phyloP scores from a whole-genome alignment of 2,797 vertebrate genomes.

The Halcyon leucocephala region DNA sequence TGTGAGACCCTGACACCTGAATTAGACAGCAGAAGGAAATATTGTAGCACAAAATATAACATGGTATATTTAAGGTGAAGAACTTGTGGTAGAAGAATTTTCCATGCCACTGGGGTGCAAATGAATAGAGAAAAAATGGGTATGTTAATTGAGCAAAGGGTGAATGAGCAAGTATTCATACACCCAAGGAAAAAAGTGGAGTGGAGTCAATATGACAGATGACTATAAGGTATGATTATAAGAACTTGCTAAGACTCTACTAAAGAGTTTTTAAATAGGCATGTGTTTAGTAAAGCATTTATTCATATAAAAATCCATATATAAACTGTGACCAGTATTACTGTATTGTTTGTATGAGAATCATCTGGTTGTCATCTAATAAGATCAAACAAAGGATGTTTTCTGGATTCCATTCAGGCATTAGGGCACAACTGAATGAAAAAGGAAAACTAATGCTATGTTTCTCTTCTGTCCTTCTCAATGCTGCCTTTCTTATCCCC shows the following conservation, averaged over 20 bases:
- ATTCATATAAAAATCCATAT: background rate
- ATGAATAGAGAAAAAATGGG: background rate
- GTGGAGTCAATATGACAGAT: background rate
- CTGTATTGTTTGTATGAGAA: background rate
- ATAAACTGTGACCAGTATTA: background rate
- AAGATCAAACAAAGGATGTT: background rate
- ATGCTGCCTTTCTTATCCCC: background rate
- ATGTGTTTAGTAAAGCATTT: background rate
- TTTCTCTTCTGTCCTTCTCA: background rate
- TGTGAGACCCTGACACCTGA: background rate
- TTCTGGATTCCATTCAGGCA: background rate
- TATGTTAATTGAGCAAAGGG: background rate
- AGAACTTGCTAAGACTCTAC: background rate
- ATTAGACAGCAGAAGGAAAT: background rate
- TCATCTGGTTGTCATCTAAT: background rate
- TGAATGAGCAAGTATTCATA: background rate
- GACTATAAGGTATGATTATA: background rate
- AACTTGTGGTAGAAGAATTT: background rate
- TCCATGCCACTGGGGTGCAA: background rate
- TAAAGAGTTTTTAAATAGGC: background rate
- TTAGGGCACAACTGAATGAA: background rate
- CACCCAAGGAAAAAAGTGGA: background rate
- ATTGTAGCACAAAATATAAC: background rate
- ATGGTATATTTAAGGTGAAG: background rate
- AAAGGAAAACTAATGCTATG: background rate